A percentile compares a stretch with the other conserved stretches of the same genome.
Evolutionary conservation across 2,113 vertebrate species (phyloP).

Genomic region (Mustela nigripes): DNA sequence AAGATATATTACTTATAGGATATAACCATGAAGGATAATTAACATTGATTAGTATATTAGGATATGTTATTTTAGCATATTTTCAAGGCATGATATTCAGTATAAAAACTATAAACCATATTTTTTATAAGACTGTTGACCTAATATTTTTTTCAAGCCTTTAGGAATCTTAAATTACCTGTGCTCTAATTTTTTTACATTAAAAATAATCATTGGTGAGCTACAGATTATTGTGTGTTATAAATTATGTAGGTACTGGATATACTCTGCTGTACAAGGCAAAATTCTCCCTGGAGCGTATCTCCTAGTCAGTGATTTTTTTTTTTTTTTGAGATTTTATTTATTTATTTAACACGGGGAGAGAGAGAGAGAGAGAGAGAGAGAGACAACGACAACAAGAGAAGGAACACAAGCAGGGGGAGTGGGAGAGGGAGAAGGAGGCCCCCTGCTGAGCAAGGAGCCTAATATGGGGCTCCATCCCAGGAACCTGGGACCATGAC

Average conservation of each 20-base stretch:
- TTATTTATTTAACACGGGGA: no score
- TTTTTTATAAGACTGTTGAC: background rate
- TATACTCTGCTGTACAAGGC: fast-evolving
- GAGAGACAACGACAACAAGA: no score
- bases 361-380: no score
- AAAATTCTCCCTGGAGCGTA: background rate
- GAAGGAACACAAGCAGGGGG: no score
- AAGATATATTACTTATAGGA: background rate
- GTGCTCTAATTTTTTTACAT: background rate
- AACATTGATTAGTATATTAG: background rate
- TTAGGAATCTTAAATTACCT: background rate
- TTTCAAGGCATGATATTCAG: background rate
- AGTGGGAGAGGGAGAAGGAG: no score
- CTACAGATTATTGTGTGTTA: background rate
- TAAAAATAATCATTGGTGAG: background rate
- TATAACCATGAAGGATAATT: background rate
- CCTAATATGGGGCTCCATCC: no score
- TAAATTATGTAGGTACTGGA: background rate
- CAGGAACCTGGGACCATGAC: no score
- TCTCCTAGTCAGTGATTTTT: background rate
- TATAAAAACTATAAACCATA: background rate
- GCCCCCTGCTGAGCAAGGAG: no score
- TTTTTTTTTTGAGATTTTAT: no score
- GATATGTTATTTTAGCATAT: background rate
- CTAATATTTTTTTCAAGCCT: background rate